phyloP scores from a whole-genome alignment of 92 coral and sea anemone species.

The Porites lobata region DNA sequence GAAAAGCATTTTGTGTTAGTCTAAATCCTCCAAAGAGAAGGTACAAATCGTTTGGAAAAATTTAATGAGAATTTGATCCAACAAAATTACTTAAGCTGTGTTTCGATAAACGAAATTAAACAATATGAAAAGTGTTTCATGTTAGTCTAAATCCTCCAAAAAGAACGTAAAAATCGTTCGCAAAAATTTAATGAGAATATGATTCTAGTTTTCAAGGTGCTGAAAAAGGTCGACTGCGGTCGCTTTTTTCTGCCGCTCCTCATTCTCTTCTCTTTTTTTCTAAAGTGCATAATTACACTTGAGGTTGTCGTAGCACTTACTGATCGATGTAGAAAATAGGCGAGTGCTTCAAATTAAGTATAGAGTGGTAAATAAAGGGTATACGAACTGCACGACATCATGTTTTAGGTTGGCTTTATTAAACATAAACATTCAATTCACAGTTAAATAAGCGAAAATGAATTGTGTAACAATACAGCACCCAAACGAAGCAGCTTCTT shows the following conservation, averaged over 20 bases:
- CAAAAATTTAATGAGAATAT: neutral
- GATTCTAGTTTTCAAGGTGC: neutral
- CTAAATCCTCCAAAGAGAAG: neutral
- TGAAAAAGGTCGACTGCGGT: neutral
- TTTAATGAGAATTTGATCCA: neutral
- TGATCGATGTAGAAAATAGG: too few species aligned
- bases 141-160: neutral
- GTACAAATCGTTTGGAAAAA: neutral
- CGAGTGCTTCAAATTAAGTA: neutral
- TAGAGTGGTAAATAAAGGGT: neutral
- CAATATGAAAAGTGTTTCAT: too few species aligned
- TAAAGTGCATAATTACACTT: too few species aligned
- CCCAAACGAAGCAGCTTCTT: neutral
- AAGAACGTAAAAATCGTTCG: neutral
- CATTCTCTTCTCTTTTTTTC: too few species aligned
- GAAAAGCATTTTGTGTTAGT: too few species aligned
- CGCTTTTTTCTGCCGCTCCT: too few species aligned
- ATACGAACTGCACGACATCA: neutral
- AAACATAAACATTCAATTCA: slow-evolving; percentile 37
- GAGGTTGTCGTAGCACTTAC: too few species aligned
- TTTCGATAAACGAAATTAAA: too few species aligned
- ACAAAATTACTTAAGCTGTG: too few species aligned
- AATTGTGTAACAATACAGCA: slow-evolving; percentile 10
- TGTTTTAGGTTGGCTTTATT: slow-evolving; percentile 28
- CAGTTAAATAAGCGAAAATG: neutral